Evolutionary conservation across 2,888 invertebrate species (phyloP).

Genomic region (Desoria tigrina): DNA sequence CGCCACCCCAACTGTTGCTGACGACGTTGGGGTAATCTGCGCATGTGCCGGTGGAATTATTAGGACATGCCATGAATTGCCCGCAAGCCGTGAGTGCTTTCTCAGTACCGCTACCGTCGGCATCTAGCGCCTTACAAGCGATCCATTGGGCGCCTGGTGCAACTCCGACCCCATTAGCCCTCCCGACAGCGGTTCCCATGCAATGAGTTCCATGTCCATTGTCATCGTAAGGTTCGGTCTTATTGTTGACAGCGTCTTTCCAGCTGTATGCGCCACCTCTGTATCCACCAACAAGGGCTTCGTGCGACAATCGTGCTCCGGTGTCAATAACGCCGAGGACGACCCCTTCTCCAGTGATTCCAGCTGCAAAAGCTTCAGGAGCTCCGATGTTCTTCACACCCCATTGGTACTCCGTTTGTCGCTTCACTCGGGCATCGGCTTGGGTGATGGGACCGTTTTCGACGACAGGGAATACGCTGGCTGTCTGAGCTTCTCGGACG

Average conservation of each 20-base stretch:
- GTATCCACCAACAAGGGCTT: slow-evolving; percentile 1
- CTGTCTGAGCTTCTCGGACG: slow-evolving; percentile 3
- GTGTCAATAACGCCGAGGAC: slow-evolving; percentile 8
- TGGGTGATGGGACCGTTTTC: background rate
- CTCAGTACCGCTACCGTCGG: background rate
- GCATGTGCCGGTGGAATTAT: background rate
- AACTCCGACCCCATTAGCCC: slow-evolving; percentile 2
- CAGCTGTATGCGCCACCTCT: slow-evolving; percentile 10
- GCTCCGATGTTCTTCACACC: slow-evolving; percentile 16
- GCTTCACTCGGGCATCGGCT: background rate
- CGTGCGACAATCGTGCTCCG: background rate
- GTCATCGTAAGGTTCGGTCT: slow-evolving; percentile 2
- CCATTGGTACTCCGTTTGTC: slow-evolving; percentile 4
- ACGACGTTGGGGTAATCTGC: background rate
- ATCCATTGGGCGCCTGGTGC: slow-evolving; percentile 2
- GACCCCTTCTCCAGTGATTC: background rate
- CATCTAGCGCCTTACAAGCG: background rate
- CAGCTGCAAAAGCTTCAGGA: background rate
- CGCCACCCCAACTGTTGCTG: slow-evolving; percentile 18
- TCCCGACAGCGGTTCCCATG: background rate
- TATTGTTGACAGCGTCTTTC: background rate
- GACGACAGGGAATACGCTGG: background rate
- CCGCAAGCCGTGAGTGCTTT: slow-evolving; percentile 3
- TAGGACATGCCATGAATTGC: slow-evolving; percentile 1
- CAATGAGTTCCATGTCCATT: slow-evolving; percentile 13